Percentiles rank a stretch among this genome's conserved stretches.
phyloP scores from a whole-genome alignment of 2,797 vertebrate genomes.

The Kryptopterus vitreolus region DNA sequence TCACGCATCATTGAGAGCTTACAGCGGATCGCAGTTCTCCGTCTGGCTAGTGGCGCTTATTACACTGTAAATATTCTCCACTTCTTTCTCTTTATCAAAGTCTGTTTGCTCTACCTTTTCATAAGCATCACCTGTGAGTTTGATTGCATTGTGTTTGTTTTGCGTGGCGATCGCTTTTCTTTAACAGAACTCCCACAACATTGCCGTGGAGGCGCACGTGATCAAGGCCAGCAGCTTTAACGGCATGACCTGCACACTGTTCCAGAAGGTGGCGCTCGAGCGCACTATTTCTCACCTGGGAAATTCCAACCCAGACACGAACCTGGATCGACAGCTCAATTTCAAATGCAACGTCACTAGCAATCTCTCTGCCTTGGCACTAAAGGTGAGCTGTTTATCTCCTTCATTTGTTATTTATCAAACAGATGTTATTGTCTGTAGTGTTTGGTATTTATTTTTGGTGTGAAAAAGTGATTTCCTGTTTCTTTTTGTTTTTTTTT shows the following conservation, averaged over 20 bases:
- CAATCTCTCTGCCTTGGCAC: conserved; percentile 84
- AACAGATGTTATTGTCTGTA: too few species aligned
- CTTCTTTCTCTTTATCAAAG: neutral
- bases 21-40: conserved; percentile 84
- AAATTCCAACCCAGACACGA: conserved; percentile 76
- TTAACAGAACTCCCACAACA: conserved; percentile 91
- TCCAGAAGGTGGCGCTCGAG: conserved; percentile 84
- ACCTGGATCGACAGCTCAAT: conserved; percentile 87
- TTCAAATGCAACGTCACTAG: conserved; percentile 95
- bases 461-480: too few species aligned
- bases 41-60: conserved; percentile 84
- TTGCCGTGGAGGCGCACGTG: conserved; percentile 90
- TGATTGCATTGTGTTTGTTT: neutral
- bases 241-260: conserved; percentile 95
- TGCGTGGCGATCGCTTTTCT: neutral
- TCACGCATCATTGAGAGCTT: conserved; percentile 89
- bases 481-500: too few species aligned
- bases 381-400: conserved; percentile 76
- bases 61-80: conserved; percentile 79
- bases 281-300: conserved; percentile 76
- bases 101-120: neutral
- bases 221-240: conserved; percentile 87
- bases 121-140: neutral
- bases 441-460: too few species aligned
- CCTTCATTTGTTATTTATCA: neutral